These are phyloP conservation scores for Ctenicera cuprea DNA, from an alignment of 2,888 invertebrate genomes.

Conservation along the genomic window DNA sequence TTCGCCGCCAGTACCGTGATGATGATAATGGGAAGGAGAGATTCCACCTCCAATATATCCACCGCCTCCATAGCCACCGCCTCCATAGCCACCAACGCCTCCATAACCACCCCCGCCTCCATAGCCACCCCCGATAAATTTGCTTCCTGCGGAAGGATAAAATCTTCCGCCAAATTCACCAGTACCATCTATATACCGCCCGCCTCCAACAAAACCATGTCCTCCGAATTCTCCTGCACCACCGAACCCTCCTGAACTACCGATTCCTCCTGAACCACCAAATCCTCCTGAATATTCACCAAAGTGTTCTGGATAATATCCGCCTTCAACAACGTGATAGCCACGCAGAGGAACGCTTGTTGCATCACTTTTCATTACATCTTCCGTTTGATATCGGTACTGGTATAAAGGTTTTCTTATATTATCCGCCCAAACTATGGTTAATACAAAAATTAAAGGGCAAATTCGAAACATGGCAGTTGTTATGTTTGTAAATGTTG, in stretches of 20 bases:
- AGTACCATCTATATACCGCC: conserved; percentile 57
- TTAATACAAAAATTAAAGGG: conserved; percentile 2
- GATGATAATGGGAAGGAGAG: conserved; percentile 56
- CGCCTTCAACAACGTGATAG: conserved; percentile 78
- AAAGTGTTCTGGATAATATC: conserved; percentile 72
- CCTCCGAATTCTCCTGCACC: conserved; percentile 44
- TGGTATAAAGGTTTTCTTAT: conserved; percentile 64
- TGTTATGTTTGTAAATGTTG: conserved; percentile 33
- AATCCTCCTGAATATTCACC: conserved; percentile 42
- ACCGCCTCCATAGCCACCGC: conserved; percentile 65
- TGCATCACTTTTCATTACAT: conserved; percentile 69
- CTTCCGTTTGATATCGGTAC: conserved; percentile 69
- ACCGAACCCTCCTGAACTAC: conserved; percentile 46
- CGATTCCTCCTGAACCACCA: conserved; percentile 36
- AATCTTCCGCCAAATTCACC: conserved; percentile 48
- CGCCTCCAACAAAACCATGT: conserved; percentile 67
- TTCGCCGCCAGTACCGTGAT: conserved; percentile 63
- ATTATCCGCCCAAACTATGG: conserved; percentile 42
- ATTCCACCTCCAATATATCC: conserved; percentile 53
- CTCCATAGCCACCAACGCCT: conserved; percentile 71
- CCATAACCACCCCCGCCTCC: too few species aligned
- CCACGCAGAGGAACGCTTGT: conserved; percentile 71
- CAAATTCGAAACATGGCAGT: conserved; percentile 45
- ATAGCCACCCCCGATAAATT: conserved; percentile 54
- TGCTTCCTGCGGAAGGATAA: conserved; percentile 50